These are phyloP conservation scores for Arizona elegans DNA, from an alignment of 2,113 vertebrate species.

Conservation along the genomic window DNA sequence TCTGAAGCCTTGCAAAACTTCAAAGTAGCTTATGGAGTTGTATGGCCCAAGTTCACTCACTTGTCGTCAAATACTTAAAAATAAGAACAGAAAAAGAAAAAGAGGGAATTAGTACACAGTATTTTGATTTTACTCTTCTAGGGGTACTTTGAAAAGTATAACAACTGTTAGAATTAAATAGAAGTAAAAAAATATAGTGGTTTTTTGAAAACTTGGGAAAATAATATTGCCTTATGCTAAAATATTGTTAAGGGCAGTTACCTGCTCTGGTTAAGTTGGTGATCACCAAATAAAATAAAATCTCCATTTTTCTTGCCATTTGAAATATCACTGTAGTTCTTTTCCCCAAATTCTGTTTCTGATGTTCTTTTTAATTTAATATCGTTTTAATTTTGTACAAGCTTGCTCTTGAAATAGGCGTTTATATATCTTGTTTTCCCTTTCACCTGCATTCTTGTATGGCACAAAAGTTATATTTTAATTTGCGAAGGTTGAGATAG, in stretches of 20 bases:
- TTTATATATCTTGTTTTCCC: not conserved
- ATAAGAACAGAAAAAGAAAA: not conserved
- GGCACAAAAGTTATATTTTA: slow-evolving; percentile 40
- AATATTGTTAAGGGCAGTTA: not conserved
- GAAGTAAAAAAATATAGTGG: not conserved
- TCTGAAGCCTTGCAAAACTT: not conserved
- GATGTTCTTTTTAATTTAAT: not conserved
- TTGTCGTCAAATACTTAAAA: not conserved
- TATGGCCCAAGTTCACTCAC: not conserved
- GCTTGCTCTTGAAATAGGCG: not conserved
- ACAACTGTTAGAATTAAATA: not conserved
- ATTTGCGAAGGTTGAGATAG: slow-evolving; percentile 52
- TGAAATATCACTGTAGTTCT: not conserved
- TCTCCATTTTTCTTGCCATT: not conserved
- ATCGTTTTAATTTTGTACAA: not conserved
- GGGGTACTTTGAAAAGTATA: not conserved
- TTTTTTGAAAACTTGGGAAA: not conserved
- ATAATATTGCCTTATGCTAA: not conserved
- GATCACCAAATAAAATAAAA: not conserved
- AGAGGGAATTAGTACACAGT: not conserved
- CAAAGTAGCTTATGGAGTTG: not conserved
- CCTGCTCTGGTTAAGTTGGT: not conserved
- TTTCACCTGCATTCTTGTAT: slow-evolving; percentile 58
- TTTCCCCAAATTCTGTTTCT: not conserved
- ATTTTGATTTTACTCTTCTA: not conserved